Evolutionary conservation across 1,140 invertebrate genomes (phyloP), one percentile per base, ranked within the genome.

Genomic region (Apis florea): DNA sequence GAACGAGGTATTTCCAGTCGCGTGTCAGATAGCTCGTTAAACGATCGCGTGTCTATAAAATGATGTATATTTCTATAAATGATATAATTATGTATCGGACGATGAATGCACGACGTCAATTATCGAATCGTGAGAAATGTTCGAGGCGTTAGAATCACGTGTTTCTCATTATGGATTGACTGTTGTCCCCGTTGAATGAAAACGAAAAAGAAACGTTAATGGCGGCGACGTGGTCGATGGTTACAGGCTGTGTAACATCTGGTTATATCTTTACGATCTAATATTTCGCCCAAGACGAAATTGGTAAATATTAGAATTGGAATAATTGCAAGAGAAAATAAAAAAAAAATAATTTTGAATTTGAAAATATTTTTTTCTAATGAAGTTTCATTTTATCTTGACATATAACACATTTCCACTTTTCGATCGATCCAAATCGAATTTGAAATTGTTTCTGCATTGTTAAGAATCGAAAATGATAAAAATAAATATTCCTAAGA

Each of bases 131-230:
- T 24, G 58, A 72, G 63, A n/a, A 73, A 83, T 71, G 53, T 10
- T 21, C 26, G 64, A 76, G 73, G 76, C 75, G 49, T 79, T 66
- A n/a, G 53, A 79, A 67, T 72, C 68, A 64, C 81, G 76, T 79
- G 68, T 83, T 54, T 79, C 68, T 79, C 75, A 58, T 82, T 82
- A 82, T 19, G 19, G 21, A 19, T 58, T 26, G 21, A 63, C 54
- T 26, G 21, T n/a, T 64, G 67, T 51, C 51, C 40, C 21, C 17
- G 61, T 72, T 58, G 66, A 47, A 80, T 40, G 13, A 40, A 74
- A 40, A 67, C 40, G 40, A 2, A 17, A 54, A 24, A 2, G 59
- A 51, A 58, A 4, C 53, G 58, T 66, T 64, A 80, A 80, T 53
- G 61, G 67, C 9, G 26, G 12, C 26, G n/a, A 24, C 24, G 19